A percentile compares a stretch with the other conserved stretches of the same genome.
Evolutionary conservation across 37 sponge, comb jelly and placozoan species (phyloP).

Genomic region (Mnemiopsis leidyi): DNA sequence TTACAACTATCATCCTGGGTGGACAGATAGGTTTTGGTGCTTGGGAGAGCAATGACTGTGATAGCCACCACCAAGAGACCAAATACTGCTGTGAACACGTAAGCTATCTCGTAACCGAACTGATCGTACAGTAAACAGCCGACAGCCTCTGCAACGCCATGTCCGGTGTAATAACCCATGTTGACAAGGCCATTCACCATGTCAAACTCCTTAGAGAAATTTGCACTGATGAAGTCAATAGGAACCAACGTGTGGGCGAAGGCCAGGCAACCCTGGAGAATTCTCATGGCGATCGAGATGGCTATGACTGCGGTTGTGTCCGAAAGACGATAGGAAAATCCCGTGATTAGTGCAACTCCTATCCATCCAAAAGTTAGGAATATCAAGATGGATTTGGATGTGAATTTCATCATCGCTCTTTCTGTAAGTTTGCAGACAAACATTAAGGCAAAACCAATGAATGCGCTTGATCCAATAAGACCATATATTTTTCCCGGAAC

Average conservation of each 20-base stretch:
- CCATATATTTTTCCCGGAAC: constrained; percentile 22
- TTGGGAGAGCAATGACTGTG: background rate
- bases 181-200: background rate
- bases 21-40: background rate
- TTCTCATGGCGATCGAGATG: background rate
- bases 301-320: background rate
- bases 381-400: background rate
- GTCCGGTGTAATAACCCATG: constrained; percentile 19
- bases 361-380: background rate
- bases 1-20: background rate
- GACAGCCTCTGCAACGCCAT: background rate
- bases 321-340: background rate
- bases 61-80: background rate
- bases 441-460: background rate
- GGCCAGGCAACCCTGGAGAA: background rate
- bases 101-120: constrained; percentile 11
- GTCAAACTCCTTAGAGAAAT: background rate
- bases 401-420: background rate
- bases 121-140: constrained; percentile 35
- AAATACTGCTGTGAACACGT: background rate
- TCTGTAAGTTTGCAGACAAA: background rate
- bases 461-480: background rate
- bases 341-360: background rate
- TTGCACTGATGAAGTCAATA: constrained; percentile 31
- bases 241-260: background rate